Conservation (phyloP, 2,888 invertebrate genomes). For the Pasiphila rectangulata region DNA sequence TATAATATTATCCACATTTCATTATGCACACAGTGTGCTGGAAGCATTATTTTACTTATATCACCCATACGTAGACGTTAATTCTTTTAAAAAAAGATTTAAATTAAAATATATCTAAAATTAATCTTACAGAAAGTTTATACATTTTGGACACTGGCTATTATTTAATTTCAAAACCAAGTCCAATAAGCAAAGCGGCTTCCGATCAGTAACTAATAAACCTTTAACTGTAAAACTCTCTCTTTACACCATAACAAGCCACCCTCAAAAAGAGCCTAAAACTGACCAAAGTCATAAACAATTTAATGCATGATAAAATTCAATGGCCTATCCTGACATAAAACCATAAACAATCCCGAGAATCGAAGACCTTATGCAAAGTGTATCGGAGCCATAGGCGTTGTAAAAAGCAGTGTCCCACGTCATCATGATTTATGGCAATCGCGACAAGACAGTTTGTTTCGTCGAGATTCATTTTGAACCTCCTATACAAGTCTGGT, state of each 20-base stretch:
- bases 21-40: too few species aligned
- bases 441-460: constrained; percentile 1
- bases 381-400: constrained; percentile 25
- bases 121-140: too few species aligned
- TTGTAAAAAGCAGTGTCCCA: background rate
- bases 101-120: too few species aligned
- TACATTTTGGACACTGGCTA: too few species aligned
- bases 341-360: constrained; percentile 33
- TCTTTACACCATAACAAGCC: constrained; percentile 19
- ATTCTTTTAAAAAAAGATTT: too few species aligned
- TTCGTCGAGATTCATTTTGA: too few species aligned
- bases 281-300: constrained; percentile 32
- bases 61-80: too few species aligned
- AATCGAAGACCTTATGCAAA: constrained; percentile 35
- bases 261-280: constrained; percentile 17
- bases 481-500: too few species aligned
- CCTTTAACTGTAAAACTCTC: constrained; percentile 16
- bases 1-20: too few species aligned
- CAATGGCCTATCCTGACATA: constrained; percentile 32
- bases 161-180: background rate
- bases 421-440: constrained; percentile 6
- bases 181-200: background rate
- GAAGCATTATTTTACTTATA: background rate
- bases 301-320: constrained; percentile 37
- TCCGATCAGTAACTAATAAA: constrained; percentile 16